Percentiles rank a stretch among this genome's conserved stretches.
Conservation (phyloP, 2,797 vertebrate genomes). For the Smutsia gigantea region DNA sequence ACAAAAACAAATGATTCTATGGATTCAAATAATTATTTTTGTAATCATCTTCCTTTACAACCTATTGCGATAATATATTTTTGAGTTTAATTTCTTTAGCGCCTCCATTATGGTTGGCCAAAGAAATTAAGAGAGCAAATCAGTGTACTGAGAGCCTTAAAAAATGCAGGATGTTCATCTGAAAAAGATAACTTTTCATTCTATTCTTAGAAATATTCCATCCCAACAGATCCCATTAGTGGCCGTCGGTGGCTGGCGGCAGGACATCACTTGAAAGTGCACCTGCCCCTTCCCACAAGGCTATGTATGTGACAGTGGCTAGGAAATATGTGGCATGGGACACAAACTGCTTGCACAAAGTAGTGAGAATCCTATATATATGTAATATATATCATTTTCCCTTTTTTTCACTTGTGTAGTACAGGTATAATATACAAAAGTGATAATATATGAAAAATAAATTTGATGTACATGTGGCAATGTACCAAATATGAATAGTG, state of each 20-base stretch:
- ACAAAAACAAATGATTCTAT: background rate
- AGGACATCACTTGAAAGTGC: background rate
- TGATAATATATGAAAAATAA: slow-evolving; percentile 25
- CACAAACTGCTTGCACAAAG: background rate
- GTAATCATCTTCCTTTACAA: background rate
- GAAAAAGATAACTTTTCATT: slow-evolving; percentile 40
- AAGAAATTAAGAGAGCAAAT: background rate
- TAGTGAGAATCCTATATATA: background rate
- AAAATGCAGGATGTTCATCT: background rate
- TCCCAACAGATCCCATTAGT: background rate
- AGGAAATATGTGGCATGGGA: background rate
- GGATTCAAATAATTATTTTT: slow-evolving; percentile 17
- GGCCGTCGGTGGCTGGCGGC: background rate
- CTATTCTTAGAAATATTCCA: background rate
- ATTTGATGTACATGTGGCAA: background rate
- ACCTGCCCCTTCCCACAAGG: background rate
- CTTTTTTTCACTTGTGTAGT: background rate
- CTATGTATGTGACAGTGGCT: background rate
- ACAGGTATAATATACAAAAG: background rate
- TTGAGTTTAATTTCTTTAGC: background rate
- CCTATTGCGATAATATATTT: background rate
- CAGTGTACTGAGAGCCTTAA: background rate
- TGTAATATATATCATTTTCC: background rate
- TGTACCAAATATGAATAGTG: background rate
- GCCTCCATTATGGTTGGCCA: background rate